Evolutionary conservation across 2,888 invertebrate species (phyloP).

Genomic region (Tortrix viridana): DNA sequence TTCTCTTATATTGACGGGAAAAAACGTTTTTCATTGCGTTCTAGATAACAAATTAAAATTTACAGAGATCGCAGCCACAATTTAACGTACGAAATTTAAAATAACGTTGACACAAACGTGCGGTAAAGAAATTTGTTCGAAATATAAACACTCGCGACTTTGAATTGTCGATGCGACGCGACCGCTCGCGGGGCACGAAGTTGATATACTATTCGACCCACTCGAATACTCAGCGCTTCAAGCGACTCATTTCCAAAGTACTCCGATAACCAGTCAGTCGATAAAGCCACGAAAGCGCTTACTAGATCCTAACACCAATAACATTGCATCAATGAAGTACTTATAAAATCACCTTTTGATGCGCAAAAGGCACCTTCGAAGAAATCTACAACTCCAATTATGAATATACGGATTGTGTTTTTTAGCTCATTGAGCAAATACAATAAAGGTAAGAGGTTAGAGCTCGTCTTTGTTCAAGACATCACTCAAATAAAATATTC

Average conservation of each 20-base stretch:
- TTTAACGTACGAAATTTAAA: constrained; percentile 8
- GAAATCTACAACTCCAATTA: constrained; percentile 17
- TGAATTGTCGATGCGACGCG: constrained; percentile 52
- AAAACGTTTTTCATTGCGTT: constrained; percentile 36
- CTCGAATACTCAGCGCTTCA: constrained; percentile 57
- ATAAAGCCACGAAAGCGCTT: constrained; percentile 50
- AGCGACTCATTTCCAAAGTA: constrained; percentile 42
- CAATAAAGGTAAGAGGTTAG: constrained; percentile 29
- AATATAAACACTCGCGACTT: constrained; percentile 55
- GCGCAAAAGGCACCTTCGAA: constrained; percentile 21
- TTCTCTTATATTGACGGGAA: constrained; percentile 47
- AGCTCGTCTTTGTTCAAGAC: constrained; percentile 27
- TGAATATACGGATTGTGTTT: constrained; percentile 7
- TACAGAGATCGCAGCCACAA: constrained; percentile 20
- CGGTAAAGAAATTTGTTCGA: constrained; percentile 27
- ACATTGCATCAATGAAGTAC: constrained; percentile 40
- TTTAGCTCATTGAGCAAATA: constrained; percentile 22
- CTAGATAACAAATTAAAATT: constrained; percentile 9
- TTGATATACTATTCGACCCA: constrained; percentile 61
- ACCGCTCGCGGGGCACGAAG: constrained; percentile 59
- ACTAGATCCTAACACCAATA: constrained; percentile 43
- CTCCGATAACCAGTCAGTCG: constrained; percentile 36
- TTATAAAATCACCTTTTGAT: constrained; percentile 30
- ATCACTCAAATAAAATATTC: constrained; percentile 18
- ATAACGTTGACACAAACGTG: constrained; percentile 11